Base-by-base conservation (phyloP, 2,888 invertebrate species). In the Coenonympha glycerion region DNA sequence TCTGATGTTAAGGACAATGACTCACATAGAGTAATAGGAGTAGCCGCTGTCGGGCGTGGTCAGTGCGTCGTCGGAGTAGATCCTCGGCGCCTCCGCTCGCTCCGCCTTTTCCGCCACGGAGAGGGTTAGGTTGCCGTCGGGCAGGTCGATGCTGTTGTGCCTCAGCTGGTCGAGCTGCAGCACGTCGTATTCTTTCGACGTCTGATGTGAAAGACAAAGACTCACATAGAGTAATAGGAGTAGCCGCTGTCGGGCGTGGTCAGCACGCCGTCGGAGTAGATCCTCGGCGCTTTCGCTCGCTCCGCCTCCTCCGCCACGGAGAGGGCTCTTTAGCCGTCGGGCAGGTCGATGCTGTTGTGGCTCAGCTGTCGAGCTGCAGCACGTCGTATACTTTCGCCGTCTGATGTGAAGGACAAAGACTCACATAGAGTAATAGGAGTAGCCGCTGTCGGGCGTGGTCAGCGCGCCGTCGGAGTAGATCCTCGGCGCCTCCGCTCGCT, bases 91-190 rank as follows among this genome's bases (percentile, higher is more conserved):
- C 63, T 93, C 93, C 53, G 91, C 91, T 49, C 93, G 88, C 76
- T 94, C 94, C 59, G 91, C 92, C 67, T 94, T 94, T 60, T 94
- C 95, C 55, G 94, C 94, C 53, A 92, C 90, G 69, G 93, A 92
- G 64, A 94, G 84, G 0, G 87, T 88, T 88, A 93, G 76, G 86
- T 93, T 94, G 64, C 92, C 91, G 69, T 91, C 92, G 59, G 92
- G 85, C 30, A 89, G 81, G 58, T 89, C 89, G 53, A 91, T 90
- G 62, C 74, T 88, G 69, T 91, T 90, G 61, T 89, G 89, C 48
- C 63, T 80, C 28, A 82, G 61, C 62, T 90, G 90, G 65, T 91
- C 90, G 66, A 91, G 81, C 62, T 90, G 89, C 9, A 93, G 83
- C 34, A 92, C 91, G 72, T 93, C 93, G 81, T 93, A 93, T 72